phyloP scores from a whole-genome alignment of 2,888 invertebrate species.

The Chrysotoxum bicinctum region DNA sequence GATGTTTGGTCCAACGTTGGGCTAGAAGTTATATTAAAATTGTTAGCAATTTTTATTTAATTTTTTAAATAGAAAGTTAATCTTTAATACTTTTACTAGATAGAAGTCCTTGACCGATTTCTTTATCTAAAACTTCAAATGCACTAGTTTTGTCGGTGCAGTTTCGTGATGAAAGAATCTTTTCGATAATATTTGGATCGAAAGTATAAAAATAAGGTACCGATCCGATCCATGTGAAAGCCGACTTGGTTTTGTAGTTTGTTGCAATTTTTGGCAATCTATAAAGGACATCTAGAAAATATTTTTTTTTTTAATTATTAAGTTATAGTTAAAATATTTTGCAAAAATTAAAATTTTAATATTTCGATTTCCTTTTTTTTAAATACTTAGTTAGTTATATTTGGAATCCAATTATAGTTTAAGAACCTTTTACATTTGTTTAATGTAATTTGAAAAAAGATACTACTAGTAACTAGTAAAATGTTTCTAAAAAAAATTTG shows the following conservation, averaged over 20 bases:
- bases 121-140: conserved; percentile 59
- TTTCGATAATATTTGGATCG: conserved; percentile 71
- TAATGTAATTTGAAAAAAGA: too few species aligned
- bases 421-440: too few species aligned
- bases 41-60: not conserved
- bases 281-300: conserved; percentile 44
- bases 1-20: conserved; percentile 73
- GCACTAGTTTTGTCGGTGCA: conserved; percentile 60
- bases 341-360: too few species aligned
- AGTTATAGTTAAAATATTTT: too few species aligned
- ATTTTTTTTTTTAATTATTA: too few species aligned
- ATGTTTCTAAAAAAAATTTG: too few species aligned
- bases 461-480: too few species aligned
- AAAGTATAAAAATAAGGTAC: conserved; percentile 66
- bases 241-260: conserved; percentile 59
- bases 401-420: too few species aligned
- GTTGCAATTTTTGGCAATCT: conserved; percentile 52
- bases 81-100: conserved; percentile 52
- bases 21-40: conserved; percentile 12
- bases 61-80: too few species aligned
- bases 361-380: too few species aligned
- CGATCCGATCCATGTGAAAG: conserved; percentile 69
- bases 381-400: too few species aligned
- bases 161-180: conserved; percentile 66
- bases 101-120: conserved; percentile 55